phyloP scores from a whole-genome alignment of 1,140 invertebrate species.

The Drosophila dunni region DNA sequence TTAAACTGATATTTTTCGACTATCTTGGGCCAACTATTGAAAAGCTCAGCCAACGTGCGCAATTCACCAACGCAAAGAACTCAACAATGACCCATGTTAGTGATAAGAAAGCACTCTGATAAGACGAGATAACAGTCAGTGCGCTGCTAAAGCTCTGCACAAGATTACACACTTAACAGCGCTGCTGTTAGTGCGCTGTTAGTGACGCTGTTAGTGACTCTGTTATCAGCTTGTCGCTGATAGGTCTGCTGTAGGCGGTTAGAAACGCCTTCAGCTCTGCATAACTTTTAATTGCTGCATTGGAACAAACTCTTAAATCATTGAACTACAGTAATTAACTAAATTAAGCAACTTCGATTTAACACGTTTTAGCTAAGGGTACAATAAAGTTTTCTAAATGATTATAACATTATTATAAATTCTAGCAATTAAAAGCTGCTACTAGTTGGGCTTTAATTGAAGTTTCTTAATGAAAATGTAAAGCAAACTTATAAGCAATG shows the following conservation, averaged over 20 bases:
- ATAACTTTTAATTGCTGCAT: background rate
- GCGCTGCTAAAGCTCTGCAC: conserved; percentile 6
- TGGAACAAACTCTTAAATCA: too few relatives aligned
- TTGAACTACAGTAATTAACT: too few relatives aligned
- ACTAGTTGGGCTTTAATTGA: too few relatives aligned
- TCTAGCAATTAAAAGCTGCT: background rate
- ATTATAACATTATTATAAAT: too few relatives aligned
- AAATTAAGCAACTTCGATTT: too few relatives aligned
- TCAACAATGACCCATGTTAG: conserved; percentile 60
- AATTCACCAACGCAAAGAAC: conserved; percentile 60
- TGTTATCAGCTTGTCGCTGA: conserved; percentile 39
- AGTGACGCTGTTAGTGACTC: conserved; percentile 3
- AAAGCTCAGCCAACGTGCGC: conserved; percentile 49
- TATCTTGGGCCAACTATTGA: conserved; percentile 61
- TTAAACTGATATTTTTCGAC: conserved; percentile 48
- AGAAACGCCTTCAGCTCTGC: background rate
- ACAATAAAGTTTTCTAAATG: too few relatives aligned
- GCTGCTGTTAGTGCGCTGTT: conserved; percentile 17
- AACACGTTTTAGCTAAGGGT: too few relatives aligned
- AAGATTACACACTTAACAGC: background rate
- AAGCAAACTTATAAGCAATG: too few relatives aligned
- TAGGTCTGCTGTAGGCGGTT: background rate
- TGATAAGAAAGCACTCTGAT: conserved; percentile 61
- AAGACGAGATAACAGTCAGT: conserved; percentile 50
- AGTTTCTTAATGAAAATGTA: too few relatives aligned